Base-by-base conservation (phyloP, 2,888 invertebrate species). In the Geotrupes spiniger region DNA sequence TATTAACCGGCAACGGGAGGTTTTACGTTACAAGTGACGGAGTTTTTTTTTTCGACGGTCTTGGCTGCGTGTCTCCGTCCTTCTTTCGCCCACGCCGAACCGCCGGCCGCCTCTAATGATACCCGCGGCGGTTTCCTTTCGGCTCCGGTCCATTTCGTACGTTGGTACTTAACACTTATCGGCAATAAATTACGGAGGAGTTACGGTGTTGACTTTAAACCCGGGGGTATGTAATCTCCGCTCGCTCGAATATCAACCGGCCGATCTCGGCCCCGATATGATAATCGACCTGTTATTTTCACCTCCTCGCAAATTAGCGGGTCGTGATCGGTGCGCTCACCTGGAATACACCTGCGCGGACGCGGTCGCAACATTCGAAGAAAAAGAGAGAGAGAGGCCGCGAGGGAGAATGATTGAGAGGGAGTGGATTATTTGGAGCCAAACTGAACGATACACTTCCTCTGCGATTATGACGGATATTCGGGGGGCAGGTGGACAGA, bases 261-360 rank as follows among this genome's bases (percentile, higher is more conserved):
- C 58, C 57, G 53, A 58, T 53, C 21, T 21, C 21, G 21, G 21
- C 21, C 21, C 52, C 53, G 54, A 67, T 69, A 69, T 64, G 69
- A 69, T 71, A 71, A 69, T 69, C 67, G 70, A 56, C 59, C 65
- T 71, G 70, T 70, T 70, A 71, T 71, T 70, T 71, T 71, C 71
- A 69, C 71, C 71, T 71, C 66, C 68, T 69, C 64, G 68, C 66
- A 70, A 70, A 71, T 71, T 71, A 69, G 68, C 69, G 63, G 69
- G 64, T 62, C 63, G 61, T 60, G 64, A 63, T 64, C 63, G 36
- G 53, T 46, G 49, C 50, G 52, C 61, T 64, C 63, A 64, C 64
- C 64, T 63, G 64, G 61, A 53, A 51, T 63, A 62, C 67, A 69
- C 67, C 68, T 68, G 67, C 66, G 59, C 39, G 40, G 38, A 31